phyloP scores from a whole-genome alignment of 1,140 invertebrate species.

The Procambarus clarkii region DNA sequence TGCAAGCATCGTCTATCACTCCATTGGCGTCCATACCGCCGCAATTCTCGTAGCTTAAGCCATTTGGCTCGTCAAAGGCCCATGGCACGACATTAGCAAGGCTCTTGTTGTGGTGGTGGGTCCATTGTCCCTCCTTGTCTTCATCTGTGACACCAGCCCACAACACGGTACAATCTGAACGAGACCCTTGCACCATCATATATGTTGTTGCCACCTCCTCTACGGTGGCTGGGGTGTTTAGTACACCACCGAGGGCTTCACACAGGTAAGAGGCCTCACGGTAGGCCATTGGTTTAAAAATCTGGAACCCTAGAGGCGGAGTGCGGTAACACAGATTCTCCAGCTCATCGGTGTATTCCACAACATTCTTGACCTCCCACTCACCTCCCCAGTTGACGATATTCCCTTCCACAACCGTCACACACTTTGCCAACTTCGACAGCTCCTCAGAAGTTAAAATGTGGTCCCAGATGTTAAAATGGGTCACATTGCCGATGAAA shows the following conservation, averaged over 20 bases:
- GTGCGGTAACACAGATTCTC: slow-evolving; percentile 27
- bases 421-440: slow-evolving; percentile 33
- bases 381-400: slow-evolving; percentile 40
- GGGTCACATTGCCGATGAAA: slow-evolving; percentile 63
- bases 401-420: slow-evolving; percentile 28
- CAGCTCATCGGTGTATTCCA: slow-evolving; percentile 29
- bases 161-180: slow-evolving; percentile 32
- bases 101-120: slow-evolving; percentile 14
- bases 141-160: slow-evolving; percentile 58
- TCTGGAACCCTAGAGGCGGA: slow-evolving; percentile 16
- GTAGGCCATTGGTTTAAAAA: slow-evolving; percentile 45
- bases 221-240: slow-evolving; percentile 40
- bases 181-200: background rate
- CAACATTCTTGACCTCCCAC: slow-evolving; percentile 32
- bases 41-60: slow-evolving; percentile 60
- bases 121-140: slow-evolving; percentile 49
- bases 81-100: slow-evolving; percentile 41
- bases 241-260: slow-evolving; percentile 54
- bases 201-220: slow-evolving; percentile 15
- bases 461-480: slow-evolving; percentile 63
- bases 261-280: slow-evolving; percentile 60
- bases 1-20: slow-evolving; percentile 51
- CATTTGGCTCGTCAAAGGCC: slow-evolving; percentile 65
- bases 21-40: slow-evolving; percentile 56
- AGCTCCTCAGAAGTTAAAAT: slow-evolving; percentile 40